A percentile compares a stretch with the other conserved stretches of the same genome.
Evolutionary conservation across 2,797 vertebrate genomes (phyloP).

Genomic region (Kryptopterus vitreolus): DNA sequence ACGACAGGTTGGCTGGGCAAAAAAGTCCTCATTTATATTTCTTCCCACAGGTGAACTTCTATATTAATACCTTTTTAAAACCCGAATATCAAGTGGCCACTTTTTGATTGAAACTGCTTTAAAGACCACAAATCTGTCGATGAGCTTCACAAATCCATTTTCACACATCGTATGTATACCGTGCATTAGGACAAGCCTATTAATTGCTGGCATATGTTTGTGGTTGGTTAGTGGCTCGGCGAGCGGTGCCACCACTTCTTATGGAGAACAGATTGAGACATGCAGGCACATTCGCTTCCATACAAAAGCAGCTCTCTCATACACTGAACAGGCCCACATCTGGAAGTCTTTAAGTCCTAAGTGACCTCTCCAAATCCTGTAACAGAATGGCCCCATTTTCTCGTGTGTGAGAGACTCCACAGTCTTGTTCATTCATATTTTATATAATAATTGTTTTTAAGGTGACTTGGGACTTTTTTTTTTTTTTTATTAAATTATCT

Average conservation of each 20-base stretch:
- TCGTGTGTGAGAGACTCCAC: constrained; percentile 32
- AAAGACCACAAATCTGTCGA: neutral
- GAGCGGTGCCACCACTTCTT: neutral
- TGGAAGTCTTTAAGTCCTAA: constrained; percentile 54
- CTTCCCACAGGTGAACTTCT: neutral
- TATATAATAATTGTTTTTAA: constrained; percentile 15
- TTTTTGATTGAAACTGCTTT: neutral
- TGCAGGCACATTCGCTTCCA: constrained; percentile 32
- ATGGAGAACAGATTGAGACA: constrained; percentile 22
- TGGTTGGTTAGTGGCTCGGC: constrained; percentile 1
- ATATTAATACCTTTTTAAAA: neutral
- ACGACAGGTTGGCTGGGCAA: constrained; percentile 15
- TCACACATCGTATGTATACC: neutral
- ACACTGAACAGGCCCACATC: constrained; percentile 53
- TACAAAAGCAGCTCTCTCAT: constrained; percentile 38
- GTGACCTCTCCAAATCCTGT: constrained; percentile 46
- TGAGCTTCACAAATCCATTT: neutral
- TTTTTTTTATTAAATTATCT: too few relatives aligned
- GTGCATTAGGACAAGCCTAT: neutral
- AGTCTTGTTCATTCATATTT: constrained; percentile 27
- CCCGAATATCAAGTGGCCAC: neutral
- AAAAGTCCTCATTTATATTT: neutral
- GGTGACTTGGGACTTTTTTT: neutral
- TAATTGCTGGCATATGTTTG: neutral
- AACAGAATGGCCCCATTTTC: constrained; percentile 45